A percentile compares a stretch with the other conserved stretches of the same genome.
Conservation (phyloP, 2,113 vertebrate species). For the cattle (Bos taurus) region ARS-UCD2.0 NC_037343.1:11163001-11163500, state of each 20-base stretch:
- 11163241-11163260: neutral
- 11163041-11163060: neutral
- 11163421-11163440: neutral
- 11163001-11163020: neutral
- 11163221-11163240: neutral
- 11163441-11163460: neutral
- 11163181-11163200: neutral
- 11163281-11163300: neutral
- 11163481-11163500: neutral
- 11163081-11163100: neutral
- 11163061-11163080: neutral
- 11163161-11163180: neutral
- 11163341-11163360: neutral
- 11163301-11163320: neutral
- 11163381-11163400: neutral
- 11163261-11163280: neutral
- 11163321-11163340: neutral
- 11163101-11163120: neutral
- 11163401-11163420: neutral
- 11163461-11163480: neutral
- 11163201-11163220: neutral
- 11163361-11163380: neutral
- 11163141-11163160: neutral
- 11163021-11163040: neutral
- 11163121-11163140: neutral